Evolutionary conservation across 2,888 invertebrate species (phyloP).

Genomic region (Orchesella flavescens): DNA sequence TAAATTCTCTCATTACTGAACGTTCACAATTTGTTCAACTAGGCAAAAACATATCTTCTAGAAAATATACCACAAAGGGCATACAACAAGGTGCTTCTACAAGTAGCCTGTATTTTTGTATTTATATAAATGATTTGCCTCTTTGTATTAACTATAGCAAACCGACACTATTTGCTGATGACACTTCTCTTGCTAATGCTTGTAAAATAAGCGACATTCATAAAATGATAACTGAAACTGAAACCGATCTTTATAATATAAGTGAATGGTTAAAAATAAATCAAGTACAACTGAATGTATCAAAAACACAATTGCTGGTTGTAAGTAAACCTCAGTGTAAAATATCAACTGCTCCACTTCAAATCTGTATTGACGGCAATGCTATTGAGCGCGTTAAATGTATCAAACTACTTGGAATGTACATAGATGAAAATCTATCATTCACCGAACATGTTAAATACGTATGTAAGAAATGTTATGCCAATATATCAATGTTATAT

Average conservation of each 20-base stretch:
- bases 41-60: background rate
- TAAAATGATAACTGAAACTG: background rate
- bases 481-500: slow-evolving; percentile 18
- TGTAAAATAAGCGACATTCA: slow-evolving; percentile 10
- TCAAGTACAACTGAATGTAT: slow-evolving; percentile 36
- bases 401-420: slow-evolving; percentile 33
- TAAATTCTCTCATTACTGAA: background rate
- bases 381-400: background rate
- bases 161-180: slow-evolving; percentile 46
- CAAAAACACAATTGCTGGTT: slow-evolving; percentile 42
- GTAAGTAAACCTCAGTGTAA: slow-evolving; percentile 16
- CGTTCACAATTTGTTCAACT: background rate
- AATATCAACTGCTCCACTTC: background rate
- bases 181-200: slow-evolving; percentile 22
- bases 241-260: slow-evolving; percentile 21
- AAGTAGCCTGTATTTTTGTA: slow-evolving; percentile 12
- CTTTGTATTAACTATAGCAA: background rate
- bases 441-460: slow-evolving; percentile 25
- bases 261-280: slow-evolving; percentile 41
- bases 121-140: slow-evolving; percentile 51
- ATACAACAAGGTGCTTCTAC: slow-evolving; percentile 18
- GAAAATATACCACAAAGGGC: background rate
- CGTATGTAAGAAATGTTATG: slow-evolving; percentile 23
- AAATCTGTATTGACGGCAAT: background rate
- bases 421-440: slow-evolving; percentile 19